These are phyloP conservation scores for Ruditapes philippinarum DNA, from an alignment of 1,140 invertebrate species.

Conservation along the genomic window DNA sequence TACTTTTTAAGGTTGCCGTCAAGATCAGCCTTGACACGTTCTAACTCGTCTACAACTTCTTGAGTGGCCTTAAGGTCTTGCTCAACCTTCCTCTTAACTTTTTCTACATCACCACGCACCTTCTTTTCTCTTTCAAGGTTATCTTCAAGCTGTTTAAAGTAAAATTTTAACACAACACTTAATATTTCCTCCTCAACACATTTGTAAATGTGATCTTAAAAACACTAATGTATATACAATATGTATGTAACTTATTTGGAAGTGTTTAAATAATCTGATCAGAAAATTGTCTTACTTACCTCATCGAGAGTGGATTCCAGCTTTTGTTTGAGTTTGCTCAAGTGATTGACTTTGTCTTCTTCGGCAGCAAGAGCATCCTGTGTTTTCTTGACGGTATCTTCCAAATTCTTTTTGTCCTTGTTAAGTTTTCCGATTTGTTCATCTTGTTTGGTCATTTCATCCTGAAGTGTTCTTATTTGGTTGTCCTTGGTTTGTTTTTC, in stretches of 20 bases:
- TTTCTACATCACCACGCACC: conserved; percentile 98
- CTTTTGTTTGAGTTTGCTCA: conserved; percentile 99
- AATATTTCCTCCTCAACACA: too few species aligned
- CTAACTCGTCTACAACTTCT: conserved; percentile 98
- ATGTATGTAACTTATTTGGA: too few species aligned
- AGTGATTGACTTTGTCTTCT: conserved; percentile 99
- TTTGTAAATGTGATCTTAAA: too few species aligned
- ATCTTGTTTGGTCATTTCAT: conserved; percentile 97
- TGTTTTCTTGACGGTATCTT: conserved; percentile 97
- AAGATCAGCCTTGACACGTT: conserved; percentile 98
- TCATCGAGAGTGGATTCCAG: conserved; percentile 99
- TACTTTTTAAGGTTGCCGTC: conserved; percentile 91
- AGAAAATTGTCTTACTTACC: conserved; percentile 71
- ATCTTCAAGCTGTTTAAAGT: conserved; percentile 92
- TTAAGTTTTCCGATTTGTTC: conserved; percentile 99
- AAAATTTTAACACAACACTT: too few species aligned
- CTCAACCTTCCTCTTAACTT: conserved; percentile 96
- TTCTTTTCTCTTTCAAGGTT: conserved; percentile 99
- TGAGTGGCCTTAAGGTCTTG: conserved; percentile 99
- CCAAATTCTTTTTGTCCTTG: conserved; percentile 99
- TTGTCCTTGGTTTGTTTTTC: conserved; percentile 95
- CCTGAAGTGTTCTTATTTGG: conserved; percentile 98
- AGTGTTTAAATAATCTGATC: too few species aligned
- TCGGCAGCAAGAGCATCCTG: conserved; percentile 97
- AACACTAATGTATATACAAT: too few species aligned